These are phyloP conservation scores for Loriculus beryllinus DNA, from an alignment of 2,797 vertebrate species.

Conservation along the genomic window DNA sequence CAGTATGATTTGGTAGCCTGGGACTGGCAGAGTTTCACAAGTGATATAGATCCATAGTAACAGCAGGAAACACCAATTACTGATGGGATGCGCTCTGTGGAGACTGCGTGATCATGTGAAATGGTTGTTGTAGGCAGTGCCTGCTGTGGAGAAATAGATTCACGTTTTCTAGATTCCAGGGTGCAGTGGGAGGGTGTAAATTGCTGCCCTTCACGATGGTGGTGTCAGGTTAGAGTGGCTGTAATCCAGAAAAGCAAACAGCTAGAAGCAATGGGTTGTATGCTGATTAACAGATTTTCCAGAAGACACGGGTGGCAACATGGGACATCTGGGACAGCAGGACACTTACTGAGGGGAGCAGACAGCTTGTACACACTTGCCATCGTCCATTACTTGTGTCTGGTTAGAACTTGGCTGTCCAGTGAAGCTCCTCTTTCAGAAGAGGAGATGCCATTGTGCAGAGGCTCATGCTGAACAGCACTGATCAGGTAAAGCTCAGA, in stretches of 20 bases:
- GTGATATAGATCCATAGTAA: background rate
- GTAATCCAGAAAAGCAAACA: background rate
- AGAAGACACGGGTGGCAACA: background rate
- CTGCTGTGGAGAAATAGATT: background rate
- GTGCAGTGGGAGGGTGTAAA: background rate
- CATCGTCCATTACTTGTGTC: background rate
- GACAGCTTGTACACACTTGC: background rate
- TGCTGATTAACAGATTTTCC: background rate
- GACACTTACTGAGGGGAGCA: background rate
- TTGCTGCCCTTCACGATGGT: background rate
- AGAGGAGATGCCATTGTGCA: background rate
- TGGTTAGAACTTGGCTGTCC: background rate
- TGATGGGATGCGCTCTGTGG: background rate
- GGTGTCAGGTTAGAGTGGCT: background rate
- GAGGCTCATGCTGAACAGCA: background rate
- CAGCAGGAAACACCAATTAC: background rate
- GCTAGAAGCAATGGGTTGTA: background rate
- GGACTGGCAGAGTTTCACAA: background rate
- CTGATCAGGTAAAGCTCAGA: background rate
- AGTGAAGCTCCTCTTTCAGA: background rate
- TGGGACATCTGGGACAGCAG: rapidly evolving
- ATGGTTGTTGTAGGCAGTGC: background rate
- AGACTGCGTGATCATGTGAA: background rate
- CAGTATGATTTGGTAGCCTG: background rate
- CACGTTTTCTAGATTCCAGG: background rate